Conservation (phyloP, 2,888 invertebrate species). For the Galerucella nymphaeae region DNA sequence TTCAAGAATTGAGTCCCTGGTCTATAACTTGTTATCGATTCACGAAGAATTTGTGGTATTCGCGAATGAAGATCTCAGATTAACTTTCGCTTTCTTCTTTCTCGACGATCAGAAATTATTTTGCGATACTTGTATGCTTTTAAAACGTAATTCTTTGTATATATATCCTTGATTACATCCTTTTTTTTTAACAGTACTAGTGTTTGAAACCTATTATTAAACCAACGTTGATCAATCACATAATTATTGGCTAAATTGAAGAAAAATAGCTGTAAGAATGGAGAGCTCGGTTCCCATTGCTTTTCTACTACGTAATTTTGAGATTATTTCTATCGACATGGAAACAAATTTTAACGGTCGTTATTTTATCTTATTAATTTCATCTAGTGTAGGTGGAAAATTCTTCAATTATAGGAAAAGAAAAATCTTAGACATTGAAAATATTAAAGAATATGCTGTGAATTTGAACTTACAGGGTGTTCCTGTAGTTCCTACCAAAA, state of each 20-base stretch:
- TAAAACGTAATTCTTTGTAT: neutral
- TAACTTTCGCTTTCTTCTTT: constrained; percentile 30
- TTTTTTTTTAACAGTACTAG: neutral
- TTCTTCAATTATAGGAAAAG: neutral
- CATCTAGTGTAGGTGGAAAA: neutral
- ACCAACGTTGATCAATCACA: neutral
- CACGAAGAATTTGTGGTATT: constrained; percentile 24
- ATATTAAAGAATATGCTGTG: neutral
- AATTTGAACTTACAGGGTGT: neutral
- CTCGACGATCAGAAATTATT: constrained; percentile 23
- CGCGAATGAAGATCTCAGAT: constrained; percentile 26
- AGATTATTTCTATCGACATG: too few species aligned
- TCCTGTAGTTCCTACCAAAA: too few species aligned
- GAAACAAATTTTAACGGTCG: too few species aligned
- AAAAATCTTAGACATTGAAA: neutral
- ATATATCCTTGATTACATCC: neutral
- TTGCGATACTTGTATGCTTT: neutral
- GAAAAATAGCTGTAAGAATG: neutral
- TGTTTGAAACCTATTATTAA: neutral
- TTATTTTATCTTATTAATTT: neutral
- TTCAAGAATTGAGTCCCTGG: neutral
- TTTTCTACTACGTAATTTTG: too few species aligned
- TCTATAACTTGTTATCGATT: constrained; percentile 23
- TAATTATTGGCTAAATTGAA: neutral
- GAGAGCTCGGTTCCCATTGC: neutral